Percentiles rank a stretch among this genome's conserved stretches.
Conservation (phyloP, 2,797 vertebrate species). For the Schizopygopsis pylzovi region DNA sequence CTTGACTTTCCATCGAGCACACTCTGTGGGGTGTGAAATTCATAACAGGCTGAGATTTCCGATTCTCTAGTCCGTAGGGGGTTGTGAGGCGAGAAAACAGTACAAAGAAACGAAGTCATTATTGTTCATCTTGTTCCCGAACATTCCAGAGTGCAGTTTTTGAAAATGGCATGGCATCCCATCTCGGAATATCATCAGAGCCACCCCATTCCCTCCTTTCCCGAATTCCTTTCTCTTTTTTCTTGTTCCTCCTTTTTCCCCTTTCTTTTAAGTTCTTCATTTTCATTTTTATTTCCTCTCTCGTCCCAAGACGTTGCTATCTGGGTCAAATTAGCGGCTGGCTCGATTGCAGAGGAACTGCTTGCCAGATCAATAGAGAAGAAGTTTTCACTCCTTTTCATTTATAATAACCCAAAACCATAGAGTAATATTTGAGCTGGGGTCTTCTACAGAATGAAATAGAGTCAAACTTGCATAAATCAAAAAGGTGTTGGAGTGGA, state of each 20-base stretch:
- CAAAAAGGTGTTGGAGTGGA: slow-evolving; percentile 71
- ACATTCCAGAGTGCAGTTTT: slow-evolving; percentile 75
- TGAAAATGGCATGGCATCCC: slow-evolving; percentile 77
- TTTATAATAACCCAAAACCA: slow-evolving; percentile 66
- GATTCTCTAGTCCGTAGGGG: not conserved
- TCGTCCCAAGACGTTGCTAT: slow-evolving; percentile 82
- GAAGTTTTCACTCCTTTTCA: slow-evolving; percentile 71
- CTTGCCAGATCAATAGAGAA: slow-evolving; percentile 75
- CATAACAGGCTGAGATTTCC: slow-evolving; percentile 68
- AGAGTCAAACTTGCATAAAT: slow-evolving; percentile 69
- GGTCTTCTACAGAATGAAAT: slow-evolving; percentile 66
- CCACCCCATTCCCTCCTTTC: slow-evolving; percentile 44
- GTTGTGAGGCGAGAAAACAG: not conserved
- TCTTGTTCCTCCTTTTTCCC: slow-evolving; percentile 16
- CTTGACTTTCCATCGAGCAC: slow-evolving; percentile 43
- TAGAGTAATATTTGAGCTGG: slow-evolving; percentile 42
- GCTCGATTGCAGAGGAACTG: slow-evolving; percentile 75
- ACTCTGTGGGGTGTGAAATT: slow-evolving; percentile 69
- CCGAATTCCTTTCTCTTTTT: not conserved
- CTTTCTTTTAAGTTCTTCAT: slow-evolving; percentile 75
- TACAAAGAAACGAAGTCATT: slow-evolving; percentile 30
- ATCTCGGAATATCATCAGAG: slow-evolving; percentile 59
- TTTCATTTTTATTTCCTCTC: slow-evolving; percentile 85
- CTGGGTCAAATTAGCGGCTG: slow-evolving; percentile 82
- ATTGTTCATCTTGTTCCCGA: slow-evolving; percentile 66